Evolutionary conservation across 1,140 invertebrate species (phyloP), one percentile per base, ranked within the genome.

Genomic region (Diachasma alloeum): DNA sequence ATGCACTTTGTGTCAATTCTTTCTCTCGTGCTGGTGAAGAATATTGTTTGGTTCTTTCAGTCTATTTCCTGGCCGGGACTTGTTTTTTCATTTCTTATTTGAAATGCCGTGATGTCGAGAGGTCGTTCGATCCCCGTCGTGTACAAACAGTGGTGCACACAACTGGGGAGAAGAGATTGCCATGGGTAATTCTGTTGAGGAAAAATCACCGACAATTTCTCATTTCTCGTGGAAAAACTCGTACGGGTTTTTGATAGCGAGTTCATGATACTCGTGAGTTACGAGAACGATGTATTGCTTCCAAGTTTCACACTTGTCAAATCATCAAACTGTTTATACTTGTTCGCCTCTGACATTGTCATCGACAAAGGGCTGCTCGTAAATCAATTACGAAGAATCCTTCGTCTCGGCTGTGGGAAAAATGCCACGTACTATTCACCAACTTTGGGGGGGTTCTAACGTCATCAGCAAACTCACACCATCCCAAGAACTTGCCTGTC

Each of bases 351-450:
- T 5, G 17, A 8, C 24, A 31, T 6, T 31, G 31, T 31, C 26
- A 72, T 81, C 78, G 80, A 72, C 48, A 79, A 78, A 75, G 80
- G 80, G 81, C 83, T 81, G 81, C 85, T 85, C 85, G 86, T 89
- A 89, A 89, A 88, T 88, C 87, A 89, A 88, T 89, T 89, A 88
- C 86, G 22, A 11, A 24, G 81, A 85, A 80, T 83, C 80, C 80
- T 83, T 74, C 53, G 77, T 17, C 36, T 80, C 81, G 59, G 74
- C 81, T 79, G 74, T 77, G 79, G 76, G 81, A 82, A 85, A 86
- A 88, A 85, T 84, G 81, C 83, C 87, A 88, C 86, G 87, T 88
- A 87, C 81, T 79, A 81, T 81, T 76, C 79, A 81, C 77, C 77
- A 85, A 87, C 83, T 86, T 88, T 86, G 76, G 80, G 72, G 76